Base-by-base conservation (phyloP, 2,888 invertebrate genomes). In the Drosophila pseudotakahashii region DNA sequence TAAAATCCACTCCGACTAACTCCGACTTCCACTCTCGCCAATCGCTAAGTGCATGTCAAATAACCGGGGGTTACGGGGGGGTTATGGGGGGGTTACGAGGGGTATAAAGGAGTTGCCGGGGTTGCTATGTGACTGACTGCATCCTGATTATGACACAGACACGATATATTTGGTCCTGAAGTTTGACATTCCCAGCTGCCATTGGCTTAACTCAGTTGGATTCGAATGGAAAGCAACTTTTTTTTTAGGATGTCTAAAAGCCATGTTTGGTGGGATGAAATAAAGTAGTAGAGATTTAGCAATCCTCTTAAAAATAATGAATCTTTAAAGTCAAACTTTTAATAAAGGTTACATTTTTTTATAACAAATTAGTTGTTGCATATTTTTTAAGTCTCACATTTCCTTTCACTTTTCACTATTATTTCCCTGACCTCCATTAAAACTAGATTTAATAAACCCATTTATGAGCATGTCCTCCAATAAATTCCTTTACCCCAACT, bases 91-190 rank as follows among this genome's bases (percentile, higher is more conserved):
- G 48, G 55, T 23, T 30, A 34, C 45, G 64, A 50, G 36, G 26
- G 39, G 39, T 30, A 42, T 34, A 48, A 30, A 32, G 64, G 50
- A 37, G 32, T 34, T 34, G 34, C 14, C 30, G 13, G 39, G 13
- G 11, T 13, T 34, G 23, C 34, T 39, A 67, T 54, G 67, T 55
- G 42, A 69, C 48, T 68, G 66, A 66, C 66, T 66, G 66, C 58
- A 68, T 71, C 45, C 77, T 80, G 77, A 80, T 77, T 77, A 77
- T 80, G 76, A 75, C 62, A 66, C 66, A 60, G 66, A 59, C 71
- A 67, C 53, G 53, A 52, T 53, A 66, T 53, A 67, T 64, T 47
- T 32, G 54, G 34, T 47, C 34, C 45, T 54, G 47, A 39, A 67
- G 54, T 53, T 66, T 67, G 66, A 66, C 68, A 63, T 30, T 36